Evolutionary conservation across 2,888 invertebrate species (phyloP).

Genomic region (Chalcosyrphus nemorum): DNA sequence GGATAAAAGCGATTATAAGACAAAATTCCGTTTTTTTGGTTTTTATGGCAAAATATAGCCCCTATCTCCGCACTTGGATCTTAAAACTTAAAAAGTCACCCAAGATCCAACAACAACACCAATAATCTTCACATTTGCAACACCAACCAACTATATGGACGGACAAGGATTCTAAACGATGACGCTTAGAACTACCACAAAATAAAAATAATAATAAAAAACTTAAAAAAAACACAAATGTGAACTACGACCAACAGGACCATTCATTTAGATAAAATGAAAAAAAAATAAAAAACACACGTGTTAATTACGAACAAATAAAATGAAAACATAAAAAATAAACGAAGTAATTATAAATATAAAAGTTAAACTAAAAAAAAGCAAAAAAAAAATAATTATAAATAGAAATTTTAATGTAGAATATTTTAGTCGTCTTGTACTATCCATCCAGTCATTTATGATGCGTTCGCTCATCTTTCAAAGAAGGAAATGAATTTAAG

Average conservation of each 20-base stretch:
- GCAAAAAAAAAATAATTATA: conserved; percentile 36
- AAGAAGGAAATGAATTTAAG: conserved; percentile 61
- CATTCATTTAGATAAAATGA: conserved; percentile 71
- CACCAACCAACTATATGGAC: conserved; percentile 37
- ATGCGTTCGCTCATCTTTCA: conserved; percentile 68
- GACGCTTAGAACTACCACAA: conserved; percentile 68
- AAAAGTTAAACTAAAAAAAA: conserved; percentile 29
- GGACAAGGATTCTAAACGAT: conserved; percentile 69
- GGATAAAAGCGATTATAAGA: conserved; percentile 6
- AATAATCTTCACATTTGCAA: conserved; percentile 56
- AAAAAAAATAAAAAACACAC: conserved; percentile 55
- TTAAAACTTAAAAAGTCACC: conserved; percentile 59
- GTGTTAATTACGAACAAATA: conserved; percentile 54
- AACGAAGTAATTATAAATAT: conserved; percentile 45
- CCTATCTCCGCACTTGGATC: conserved; percentile 37
- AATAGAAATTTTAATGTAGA: conserved; percentile 54
- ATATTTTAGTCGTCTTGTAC: conserved; percentile 70
- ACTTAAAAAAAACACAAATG: conserved; percentile 25
- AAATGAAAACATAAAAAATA: conserved; percentile 29
- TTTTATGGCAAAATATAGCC: conserved; percentile 27
- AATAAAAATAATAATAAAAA: conserved; percentile 29
- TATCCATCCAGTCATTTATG: conserved; percentile 72
- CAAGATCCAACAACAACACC: conserved; percentile 39
- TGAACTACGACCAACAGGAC: conserved; percentile 68
- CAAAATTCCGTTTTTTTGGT: conserved; percentile 7